A percentile compares a stretch with the other conserved stretches of the same genome.
Evolutionary conservation across 2,888 invertebrate species (phyloP).

Genomic region (Nebria brevicollis): DNA sequence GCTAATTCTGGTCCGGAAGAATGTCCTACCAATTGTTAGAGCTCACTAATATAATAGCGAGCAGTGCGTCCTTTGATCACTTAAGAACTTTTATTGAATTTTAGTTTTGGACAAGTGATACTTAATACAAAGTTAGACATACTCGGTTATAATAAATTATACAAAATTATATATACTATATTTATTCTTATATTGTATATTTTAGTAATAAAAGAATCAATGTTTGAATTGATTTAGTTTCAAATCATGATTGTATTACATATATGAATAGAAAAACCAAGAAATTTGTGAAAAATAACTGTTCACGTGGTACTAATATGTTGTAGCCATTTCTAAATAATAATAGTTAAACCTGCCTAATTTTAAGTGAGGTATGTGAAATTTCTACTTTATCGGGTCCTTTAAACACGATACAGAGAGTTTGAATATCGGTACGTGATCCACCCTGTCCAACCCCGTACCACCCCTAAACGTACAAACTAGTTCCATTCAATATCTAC

Average conservation of each 20-base stretch:
- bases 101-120: too few relatives aligned
- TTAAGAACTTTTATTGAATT: too few relatives aligned
- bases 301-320: neutral
- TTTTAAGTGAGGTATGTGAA: conserved; percentile 26
- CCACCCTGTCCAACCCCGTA: conserved; percentile 50
- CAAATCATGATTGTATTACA: neutral
- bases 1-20: too few relatives aligned
- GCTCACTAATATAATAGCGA: too few relatives aligned
- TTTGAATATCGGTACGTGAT: conserved; percentile 23
- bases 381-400: conserved; percentile 26
- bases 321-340: neutral
- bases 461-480: conserved; percentile 51
- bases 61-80: too few relatives aligned
- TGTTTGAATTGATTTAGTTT: neutral
- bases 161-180: too few relatives aligned
- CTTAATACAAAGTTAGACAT: too few relatives aligned
- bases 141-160: too few relatives aligned
- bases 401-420: conserved; percentile 36
- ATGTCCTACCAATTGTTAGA: too few relatives aligned
- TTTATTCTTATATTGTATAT: neutral
- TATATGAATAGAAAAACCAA: neutral
- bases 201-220: neutral
- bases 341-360: conserved; percentile 12
- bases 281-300: neutral
- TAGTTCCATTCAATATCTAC: conserved; percentile 47